Conservation (phyloP, 2,888 invertebrate species). For the Drosophila prostipennis region DNA sequence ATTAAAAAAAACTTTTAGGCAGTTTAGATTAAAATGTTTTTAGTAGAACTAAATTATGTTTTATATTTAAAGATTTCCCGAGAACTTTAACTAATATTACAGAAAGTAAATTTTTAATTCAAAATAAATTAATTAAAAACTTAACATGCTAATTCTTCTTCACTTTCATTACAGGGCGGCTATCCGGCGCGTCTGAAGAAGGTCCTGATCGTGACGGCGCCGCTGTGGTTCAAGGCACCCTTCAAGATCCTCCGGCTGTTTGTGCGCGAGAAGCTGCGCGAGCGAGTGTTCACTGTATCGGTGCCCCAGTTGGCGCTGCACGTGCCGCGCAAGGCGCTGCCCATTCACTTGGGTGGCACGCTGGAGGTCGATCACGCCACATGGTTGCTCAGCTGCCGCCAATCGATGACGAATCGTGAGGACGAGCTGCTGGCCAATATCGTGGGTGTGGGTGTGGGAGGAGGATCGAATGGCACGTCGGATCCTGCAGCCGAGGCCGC, state of each 20-base stretch:
- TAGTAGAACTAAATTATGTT: too few relatives aligned
- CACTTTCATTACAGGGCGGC: conserved; percentile 90
- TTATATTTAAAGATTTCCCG: too few relatives aligned
- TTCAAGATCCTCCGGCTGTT: conserved; percentile 97
- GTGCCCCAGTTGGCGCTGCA: conserved; percentile 94
- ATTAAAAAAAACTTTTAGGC: too few relatives aligned
- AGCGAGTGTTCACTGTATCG: conserved; percentile 97
- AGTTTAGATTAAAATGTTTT: too few relatives aligned
- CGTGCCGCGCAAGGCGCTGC: conserved; percentile 95
- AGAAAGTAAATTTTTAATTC: too few relatives aligned
- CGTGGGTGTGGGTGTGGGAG: conserved; percentile 69
- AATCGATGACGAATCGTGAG: conserved; percentile 93
- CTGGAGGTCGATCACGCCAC: conserved; percentile 94
- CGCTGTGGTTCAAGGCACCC: conserved; percentile 99
- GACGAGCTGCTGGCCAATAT: conserved; percentile 85
- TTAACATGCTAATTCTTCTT: too few relatives aligned
- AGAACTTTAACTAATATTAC: too few relatives aligned
- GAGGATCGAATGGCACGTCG: conserved; percentile 12
- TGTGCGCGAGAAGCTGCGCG: conserved; percentile 97
- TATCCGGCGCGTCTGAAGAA: conserved; percentile 99
- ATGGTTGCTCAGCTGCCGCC: conserved; percentile 91
- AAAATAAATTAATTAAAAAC: too few relatives aligned
- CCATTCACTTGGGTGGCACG: conserved; percentile 94
- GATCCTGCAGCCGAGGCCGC: conserved; percentile 18
- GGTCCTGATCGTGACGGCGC: conserved; percentile 98